These are phyloP conservation scores for Cyprinodon variegatus DNA, from an alignment of 2,113 vertebrate genomes.

Conservation along the genomic window DNA sequence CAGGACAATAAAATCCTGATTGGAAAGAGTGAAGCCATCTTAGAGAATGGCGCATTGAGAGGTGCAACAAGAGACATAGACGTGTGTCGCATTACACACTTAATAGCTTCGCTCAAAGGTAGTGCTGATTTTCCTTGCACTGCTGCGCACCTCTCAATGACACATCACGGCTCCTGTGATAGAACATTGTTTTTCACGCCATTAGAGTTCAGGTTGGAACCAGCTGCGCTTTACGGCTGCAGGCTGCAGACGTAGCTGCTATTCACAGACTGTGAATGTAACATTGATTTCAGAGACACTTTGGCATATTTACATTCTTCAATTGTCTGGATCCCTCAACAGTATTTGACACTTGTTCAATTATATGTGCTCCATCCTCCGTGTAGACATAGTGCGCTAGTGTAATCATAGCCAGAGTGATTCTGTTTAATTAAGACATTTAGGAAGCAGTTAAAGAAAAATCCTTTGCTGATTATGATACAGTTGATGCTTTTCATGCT, in stretches of 20 bases:
- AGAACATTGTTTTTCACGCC: slow-evolving; percentile 54
- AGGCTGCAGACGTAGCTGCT: slow-evolving; percentile 9
- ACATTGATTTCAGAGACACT: slow-evolving; percentile 28
- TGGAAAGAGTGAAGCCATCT: slow-evolving; percentile 40
- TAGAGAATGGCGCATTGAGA: slow-evolving; percentile 26
- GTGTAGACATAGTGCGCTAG: slow-evolving; percentile 48
- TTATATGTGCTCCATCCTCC: slow-evolving; percentile 36
- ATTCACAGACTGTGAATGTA: slow-evolving; percentile 23
- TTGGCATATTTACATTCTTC: slow-evolving; percentile 61
- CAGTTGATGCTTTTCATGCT: neutral
- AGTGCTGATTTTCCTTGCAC: slow-evolving; percentile 34
- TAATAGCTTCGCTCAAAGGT: slow-evolving; percentile 56
- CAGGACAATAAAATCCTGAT: slow-evolving; percentile 59
- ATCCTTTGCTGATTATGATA: slow-evolving; percentile 27
- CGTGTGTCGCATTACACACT: slow-evolving; percentile 43
- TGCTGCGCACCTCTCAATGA: slow-evolving; percentile 19
- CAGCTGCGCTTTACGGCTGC: slow-evolving; percentile 24
- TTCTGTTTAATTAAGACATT: slow-evolving; percentile 54
- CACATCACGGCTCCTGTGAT: slow-evolving; percentile 25
- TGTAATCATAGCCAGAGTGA: slow-evolving; percentile 30
- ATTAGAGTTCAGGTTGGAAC: slow-evolving; percentile 40
- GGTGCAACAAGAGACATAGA: slow-evolving; percentile 10
- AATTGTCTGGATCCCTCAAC: slow-evolving; percentile 33
- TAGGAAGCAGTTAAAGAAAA: slow-evolving; percentile 21
- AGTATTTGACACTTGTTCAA: slow-evolving; percentile 47